These are phyloP conservation scores for Zygogramma bicolorata DNA, from an alignment of 2,888 invertebrate species.

Conservation along the genomic window DNA sequence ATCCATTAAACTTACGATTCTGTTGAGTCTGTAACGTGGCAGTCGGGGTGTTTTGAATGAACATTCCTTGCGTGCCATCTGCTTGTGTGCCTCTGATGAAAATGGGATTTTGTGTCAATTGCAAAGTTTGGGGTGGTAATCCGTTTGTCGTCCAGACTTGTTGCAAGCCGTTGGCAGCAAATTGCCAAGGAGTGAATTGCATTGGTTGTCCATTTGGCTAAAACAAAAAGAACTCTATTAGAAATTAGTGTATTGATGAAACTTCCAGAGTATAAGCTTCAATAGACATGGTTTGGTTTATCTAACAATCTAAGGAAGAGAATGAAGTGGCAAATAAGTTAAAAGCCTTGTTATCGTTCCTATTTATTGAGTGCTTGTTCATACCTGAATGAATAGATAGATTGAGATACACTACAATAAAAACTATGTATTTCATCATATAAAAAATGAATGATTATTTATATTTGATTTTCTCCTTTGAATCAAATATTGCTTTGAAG, in stretches of 20 bases:
- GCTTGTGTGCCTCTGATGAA: conserved; percentile 85
- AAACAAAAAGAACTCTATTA: conserved; percentile 21
- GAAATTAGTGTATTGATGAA: not conserved
- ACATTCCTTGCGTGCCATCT: conserved; percentile 81
- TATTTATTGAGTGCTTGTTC: no score
- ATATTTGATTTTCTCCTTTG: no score
- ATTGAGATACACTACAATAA: no score
- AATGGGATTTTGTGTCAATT: conserved; percentile 83
- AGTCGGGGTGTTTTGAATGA: conserved; percentile 84
- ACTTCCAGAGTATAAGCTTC: not conserved
- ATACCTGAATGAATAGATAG: no score
- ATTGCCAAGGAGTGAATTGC: conserved; percentile 86
- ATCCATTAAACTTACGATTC: conserved; percentile 75
- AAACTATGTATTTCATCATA: no score
- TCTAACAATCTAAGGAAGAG: not conserved
- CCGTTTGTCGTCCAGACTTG: conserved; percentile 82
- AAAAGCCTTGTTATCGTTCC: no score
- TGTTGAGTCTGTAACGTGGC: conserved; percentile 74
- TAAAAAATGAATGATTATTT: no score
- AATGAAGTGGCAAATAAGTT: no score
- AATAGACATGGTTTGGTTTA: not conserved
- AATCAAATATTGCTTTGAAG: no score
- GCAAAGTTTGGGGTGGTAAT: conserved; percentile 76
- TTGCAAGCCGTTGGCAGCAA: conserved; percentile 73
- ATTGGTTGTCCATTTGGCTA: conserved; percentile 77